These are phyloP conservation scores for Desmophyllum pertusum DNA, from an alignment of 92 coral and sea anemone genomes.

Conservation along the genomic window DNA sequence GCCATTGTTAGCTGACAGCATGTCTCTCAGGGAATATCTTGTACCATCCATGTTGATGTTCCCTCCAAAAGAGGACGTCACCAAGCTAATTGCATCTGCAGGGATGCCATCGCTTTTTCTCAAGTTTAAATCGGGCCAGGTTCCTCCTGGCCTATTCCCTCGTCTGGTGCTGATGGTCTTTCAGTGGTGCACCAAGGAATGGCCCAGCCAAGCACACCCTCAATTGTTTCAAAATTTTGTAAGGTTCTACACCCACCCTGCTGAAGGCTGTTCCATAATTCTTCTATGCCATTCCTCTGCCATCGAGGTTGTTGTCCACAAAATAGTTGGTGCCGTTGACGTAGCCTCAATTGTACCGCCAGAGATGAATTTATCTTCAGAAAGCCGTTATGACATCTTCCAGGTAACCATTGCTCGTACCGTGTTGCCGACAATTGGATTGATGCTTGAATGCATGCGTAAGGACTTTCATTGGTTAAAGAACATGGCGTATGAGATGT, in stretches of 20 bases:
- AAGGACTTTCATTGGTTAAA: not conserved
- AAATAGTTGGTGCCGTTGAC: not conserved
- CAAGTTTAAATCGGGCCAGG: not conserved
- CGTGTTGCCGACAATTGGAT: not conserved
- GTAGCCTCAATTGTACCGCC: not conserved
- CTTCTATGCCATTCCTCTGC: not conserved
- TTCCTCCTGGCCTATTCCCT: not conserved
- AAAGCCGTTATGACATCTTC: not conserved
- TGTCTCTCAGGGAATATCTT: not conserved
- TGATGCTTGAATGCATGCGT: slow-evolving; percentile 1
- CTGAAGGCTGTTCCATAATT: not conserved
- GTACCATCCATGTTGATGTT: slow-evolving; percentile 5
- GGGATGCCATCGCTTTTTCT: not conserved
- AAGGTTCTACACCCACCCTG: not conserved
- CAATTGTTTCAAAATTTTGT: not conserved
- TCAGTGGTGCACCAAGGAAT: not conserved
- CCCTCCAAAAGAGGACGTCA: not conserved
- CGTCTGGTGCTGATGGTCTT: not conserved
- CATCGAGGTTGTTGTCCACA: not conserved
- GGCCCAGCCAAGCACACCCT: not conserved
- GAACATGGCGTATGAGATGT: not conserved
- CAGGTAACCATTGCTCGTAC: not conserved
- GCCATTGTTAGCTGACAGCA: not conserved
- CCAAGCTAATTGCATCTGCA: not conserved
- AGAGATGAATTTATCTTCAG: not conserved